A percentile compares a stretch with the other conserved stretches of the same genome.
These are phyloP conservation scores for Eupeodes corollae DNA, from an alignment of 1,140 invertebrate species.

Conservation along the genomic window DNA sequence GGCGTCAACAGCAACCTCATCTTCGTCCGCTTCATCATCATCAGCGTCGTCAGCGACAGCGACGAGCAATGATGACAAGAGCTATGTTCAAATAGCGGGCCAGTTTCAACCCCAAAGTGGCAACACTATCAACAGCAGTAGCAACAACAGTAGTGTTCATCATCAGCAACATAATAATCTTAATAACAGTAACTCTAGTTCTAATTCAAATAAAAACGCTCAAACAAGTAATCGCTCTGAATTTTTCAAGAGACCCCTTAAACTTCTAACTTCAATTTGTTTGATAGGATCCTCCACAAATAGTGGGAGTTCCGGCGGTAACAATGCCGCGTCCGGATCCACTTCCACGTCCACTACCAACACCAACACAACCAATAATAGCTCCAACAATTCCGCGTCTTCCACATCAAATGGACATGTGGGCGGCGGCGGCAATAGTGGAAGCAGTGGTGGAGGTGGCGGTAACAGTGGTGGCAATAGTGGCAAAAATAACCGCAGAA, in stretches of 20 bases:
- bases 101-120: constrained; percentile 3
- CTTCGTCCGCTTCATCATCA: constrained; percentile 12
- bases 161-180: constrained; percentile 11
- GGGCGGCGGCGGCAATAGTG: constrained; percentile 3
- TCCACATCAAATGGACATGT: constrained; percentile 32
- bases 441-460: background rate
- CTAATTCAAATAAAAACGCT: constrained; percentile 18
- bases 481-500: constrained; percentile 29
- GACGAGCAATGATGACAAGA: constrained; percentile 10
- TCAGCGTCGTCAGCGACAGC: constrained; percentile 6
- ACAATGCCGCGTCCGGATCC: constrained; percentile 40
- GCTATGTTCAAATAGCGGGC: constrained; percentile 10
- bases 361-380: constrained; percentile 4
- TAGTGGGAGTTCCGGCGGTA: constrained; percentile 46
- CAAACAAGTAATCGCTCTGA: constrained; percentile 2
- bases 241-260: too few relatives aligned
- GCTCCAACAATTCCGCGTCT: constrained; percentile 6
- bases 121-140: background rate
- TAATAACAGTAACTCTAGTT: constrained; percentile 6
- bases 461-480: constrained; percentile 6
- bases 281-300: constrained; percentile 9
- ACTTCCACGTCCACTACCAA: background rate
- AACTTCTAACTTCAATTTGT: too few relatives aligned
- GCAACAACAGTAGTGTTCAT: constrained; percentile 5
- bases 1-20: constrained; percentile 12